These are phyloP conservation scores for Sebastes matsubarae DNA, from an alignment of 2,797 vertebrate genomes.

Conservation along the genomic window DNA sequence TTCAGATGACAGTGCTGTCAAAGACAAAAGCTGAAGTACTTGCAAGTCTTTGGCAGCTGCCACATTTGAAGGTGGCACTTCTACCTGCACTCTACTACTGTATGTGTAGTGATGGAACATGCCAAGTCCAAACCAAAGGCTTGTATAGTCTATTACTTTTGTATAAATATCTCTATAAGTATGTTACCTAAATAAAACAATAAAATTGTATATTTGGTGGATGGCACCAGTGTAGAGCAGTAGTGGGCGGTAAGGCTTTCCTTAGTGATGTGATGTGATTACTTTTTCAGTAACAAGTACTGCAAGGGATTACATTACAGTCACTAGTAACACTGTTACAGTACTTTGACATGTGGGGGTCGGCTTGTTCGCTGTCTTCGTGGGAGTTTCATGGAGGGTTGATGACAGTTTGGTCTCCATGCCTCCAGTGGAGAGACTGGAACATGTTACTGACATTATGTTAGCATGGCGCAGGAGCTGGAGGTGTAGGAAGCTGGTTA, in stretches of 20 bases:
- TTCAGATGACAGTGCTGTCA: slow-evolving; percentile 20
- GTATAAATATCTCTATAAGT: background rate
- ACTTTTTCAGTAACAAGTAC: background rate
- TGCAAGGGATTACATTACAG: background rate
- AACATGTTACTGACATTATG: background rate
- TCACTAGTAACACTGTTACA: background rate
- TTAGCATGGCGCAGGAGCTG: background rate
- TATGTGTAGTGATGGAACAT: background rate
- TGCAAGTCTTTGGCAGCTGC: background rate
- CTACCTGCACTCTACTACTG: background rate
- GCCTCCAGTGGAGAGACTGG: background rate
- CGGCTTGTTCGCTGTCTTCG: background rate
- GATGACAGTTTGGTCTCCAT: background rate
- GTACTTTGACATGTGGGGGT: background rate
- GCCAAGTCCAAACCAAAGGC: background rate
- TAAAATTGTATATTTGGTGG: background rate
- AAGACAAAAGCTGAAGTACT: background rate
- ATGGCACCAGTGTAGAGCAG: background rate
- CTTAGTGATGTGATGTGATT: background rate
- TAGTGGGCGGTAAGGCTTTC: background rate
- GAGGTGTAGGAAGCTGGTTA: background rate
- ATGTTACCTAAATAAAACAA: background rate
- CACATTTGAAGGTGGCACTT: background rate
- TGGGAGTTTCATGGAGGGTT: background rate
- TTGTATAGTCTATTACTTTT: background rate